Base-by-base conservation (phyloP, 2,797 vertebrate genomes). In the Podarcis lilfordi region DNA sequence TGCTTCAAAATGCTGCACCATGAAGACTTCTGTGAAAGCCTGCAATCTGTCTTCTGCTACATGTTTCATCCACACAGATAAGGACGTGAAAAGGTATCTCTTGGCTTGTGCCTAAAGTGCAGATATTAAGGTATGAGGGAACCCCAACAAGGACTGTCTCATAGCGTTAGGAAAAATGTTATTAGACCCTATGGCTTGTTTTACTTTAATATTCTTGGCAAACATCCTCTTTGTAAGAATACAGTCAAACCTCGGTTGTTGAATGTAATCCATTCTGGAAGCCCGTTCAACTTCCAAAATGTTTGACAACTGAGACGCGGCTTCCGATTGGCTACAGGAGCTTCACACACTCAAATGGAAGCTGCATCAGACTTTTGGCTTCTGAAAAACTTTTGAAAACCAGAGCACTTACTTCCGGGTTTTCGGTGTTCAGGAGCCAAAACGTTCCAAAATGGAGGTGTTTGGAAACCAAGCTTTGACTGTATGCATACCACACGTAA, bases 41-140 rank as follows among this genome's bases (percentile, higher is more conserved):
- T 98, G 97, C 4, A 99, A 95, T 92, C 99, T 99, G 94, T 99
- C 98, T 74, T 98, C 98, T 0, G 98, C 95, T 27, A 99, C 95
- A 0, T 99, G 97, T 92, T 98, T 99, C 97, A 99, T 98, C 99
- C 99, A 99, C 35, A 93, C 61, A 27, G 97, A 94, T 23, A 98
- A 84, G 6, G 95, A 97, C 9, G 90, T 91, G 4, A 98, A 97
- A 88, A 99, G 97, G 82, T 97, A 97, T 78, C 97, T 96, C 86
- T 97, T 97, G 0, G 97, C 98, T 91, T 94, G 96, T 21, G 91
- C 11, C 98, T 99, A 55, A 89, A 93, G 86, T 93, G 8, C 27
- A 91, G 94, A 95, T 35, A 88, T 17, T 55, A 86, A n/a, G 85
- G 81, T 45, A 32, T 78, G 40, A 91, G 43, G 17, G 43, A 88